Evolutionary conservation across 2,888 invertebrate genomes (phyloP).

Genomic region (Eupsilia transversa): DNA sequence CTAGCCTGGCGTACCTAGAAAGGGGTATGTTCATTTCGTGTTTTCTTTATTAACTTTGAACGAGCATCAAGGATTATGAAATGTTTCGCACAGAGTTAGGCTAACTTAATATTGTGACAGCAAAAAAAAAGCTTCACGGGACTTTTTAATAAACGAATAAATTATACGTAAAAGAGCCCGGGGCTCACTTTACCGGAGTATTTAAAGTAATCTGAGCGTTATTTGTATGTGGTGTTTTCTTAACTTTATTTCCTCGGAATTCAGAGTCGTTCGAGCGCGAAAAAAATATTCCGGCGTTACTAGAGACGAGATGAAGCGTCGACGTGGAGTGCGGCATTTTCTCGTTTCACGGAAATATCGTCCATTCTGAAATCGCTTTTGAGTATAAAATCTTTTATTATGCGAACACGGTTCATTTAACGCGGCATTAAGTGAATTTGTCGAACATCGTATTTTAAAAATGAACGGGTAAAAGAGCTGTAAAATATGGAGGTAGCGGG

Average conservation of each 20-base stretch:
- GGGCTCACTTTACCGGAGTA: constrained; percentile 69
- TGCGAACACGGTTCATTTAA: constrained; percentile 89
- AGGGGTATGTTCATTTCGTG: constrained; percentile 52
- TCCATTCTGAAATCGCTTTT: constrained; percentile 87
- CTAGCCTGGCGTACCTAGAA: constrained; percentile 30
- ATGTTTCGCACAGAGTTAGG: constrained; percentile 26
- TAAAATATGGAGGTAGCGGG: constrained; percentile 76
- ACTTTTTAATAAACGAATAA: constrained; percentile 63
- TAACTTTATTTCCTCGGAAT: constrained; percentile 74
- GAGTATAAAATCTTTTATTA: constrained; percentile 90
- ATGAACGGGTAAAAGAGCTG: constrained; percentile 86
- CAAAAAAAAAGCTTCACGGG: constrained; percentile 36
- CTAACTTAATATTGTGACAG: constrained; percentile 52
- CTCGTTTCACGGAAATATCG: constrained; percentile 84
- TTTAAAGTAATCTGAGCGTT: constrained; percentile 75
- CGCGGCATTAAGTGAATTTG: constrained; percentile 90
- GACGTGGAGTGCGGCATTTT: constrained; percentile 77
- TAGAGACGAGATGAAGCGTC: constrained; percentile 77
- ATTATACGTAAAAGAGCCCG: constrained; percentile 66
- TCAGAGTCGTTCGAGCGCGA: constrained; percentile 75
- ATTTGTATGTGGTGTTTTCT: constrained; percentile 79
- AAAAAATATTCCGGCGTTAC: constrained; percentile 78
- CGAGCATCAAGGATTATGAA: constrained; percentile 42
- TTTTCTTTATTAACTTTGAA: constrained; percentile 60
- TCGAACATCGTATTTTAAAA: constrained; percentile 89